A percentile compares a stretch with the other conserved stretches of the same genome.
phyloP scores from a whole-genome alignment of 2,113 vertebrate species.

The Pangasianodon gigas region DNA sequence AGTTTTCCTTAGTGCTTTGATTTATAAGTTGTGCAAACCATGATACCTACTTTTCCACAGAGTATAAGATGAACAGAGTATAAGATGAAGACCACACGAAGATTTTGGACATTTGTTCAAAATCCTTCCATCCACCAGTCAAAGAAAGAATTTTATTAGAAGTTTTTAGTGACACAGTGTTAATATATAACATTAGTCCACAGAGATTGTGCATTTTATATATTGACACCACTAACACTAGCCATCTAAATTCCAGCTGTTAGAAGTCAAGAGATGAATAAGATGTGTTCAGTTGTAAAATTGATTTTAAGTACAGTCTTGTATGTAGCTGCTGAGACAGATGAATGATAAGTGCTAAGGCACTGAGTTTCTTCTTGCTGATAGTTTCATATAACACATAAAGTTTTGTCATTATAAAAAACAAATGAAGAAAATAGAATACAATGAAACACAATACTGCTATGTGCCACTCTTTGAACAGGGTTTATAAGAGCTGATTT shows the following conservation, averaged over 20 bases:
- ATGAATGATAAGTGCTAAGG: constrained; percentile 2
- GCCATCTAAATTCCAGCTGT: constrained; percentile 21
- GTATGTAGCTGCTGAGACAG: neutral
- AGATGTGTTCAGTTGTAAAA: constrained; percentile 18
- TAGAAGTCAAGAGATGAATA: constrained; percentile 24
- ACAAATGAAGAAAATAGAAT: neutral
- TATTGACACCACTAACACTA: neutral
- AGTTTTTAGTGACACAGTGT: neutral
- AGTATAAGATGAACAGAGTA: neutral
- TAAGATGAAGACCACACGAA: neutral
- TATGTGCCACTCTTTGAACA: neutral
- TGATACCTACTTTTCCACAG: constrained; percentile 18
- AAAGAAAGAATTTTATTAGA: neutral
- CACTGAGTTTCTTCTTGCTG: neutral
- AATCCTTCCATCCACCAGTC: neutral
- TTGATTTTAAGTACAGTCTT: constrained; percentile 2
- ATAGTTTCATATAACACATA: neutral
- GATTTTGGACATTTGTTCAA: constrained; percentile 4
- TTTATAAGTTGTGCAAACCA: constrained; percentile 56
- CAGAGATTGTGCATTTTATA: constrained; percentile 1
- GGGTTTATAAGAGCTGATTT: neutral
- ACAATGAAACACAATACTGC: too few species aligned
- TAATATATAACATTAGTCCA: neutral
- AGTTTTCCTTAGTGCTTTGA: constrained; percentile 57
- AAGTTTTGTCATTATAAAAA: neutral